These are phyloP conservation scores for Oscheius myriophilus DNA, from an alignment of 2,888 invertebrate species.

Conservation along the genomic window DNA sequence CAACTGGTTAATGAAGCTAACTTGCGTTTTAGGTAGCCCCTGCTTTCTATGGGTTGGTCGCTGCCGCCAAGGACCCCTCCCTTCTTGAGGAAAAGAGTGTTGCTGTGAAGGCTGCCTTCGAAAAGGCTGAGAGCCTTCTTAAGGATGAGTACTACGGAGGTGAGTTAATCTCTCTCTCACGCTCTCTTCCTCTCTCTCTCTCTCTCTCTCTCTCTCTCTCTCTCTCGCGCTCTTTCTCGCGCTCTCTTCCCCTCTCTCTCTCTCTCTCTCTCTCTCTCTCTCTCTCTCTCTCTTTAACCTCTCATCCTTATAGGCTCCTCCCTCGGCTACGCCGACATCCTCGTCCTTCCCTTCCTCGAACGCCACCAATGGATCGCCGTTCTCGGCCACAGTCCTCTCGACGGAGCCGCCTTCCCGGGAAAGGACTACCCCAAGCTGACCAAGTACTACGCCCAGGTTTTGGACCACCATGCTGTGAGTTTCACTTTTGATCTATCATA, in stretches of 20 bases:
- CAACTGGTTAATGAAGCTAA: not conserved
- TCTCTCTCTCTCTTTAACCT: slow-evolving; percentile 4
- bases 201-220: slow-evolving; percentile 4
- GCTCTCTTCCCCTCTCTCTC: not conserved
- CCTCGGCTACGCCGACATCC: slow-evolving; percentile 51
- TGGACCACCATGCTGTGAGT: slow-evolving; percentile 40
- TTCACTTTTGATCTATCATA: not conserved
- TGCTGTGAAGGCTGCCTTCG: slow-evolving; percentile 44
- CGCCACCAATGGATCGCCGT: slow-evolving; percentile 42
- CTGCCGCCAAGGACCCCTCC: slow-evolving; percentile 33
- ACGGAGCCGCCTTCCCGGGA: slow-evolving; percentile 39
- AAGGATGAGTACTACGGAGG: slow-evolving; percentile 53
- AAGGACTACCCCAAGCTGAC: slow-evolving; percentile 47
- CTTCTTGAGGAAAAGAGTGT: slow-evolving; percentile 38
- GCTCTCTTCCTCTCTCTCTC: no score
- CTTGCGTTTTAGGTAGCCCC: slow-evolving; percentile 25
- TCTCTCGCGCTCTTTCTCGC: no score
- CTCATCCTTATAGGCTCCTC: not conserved
- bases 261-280: no score
- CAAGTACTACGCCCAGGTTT: slow-evolving; percentile 39
- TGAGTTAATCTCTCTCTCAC: slow-evolving; percentile 1
- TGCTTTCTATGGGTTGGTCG: slow-evolving; percentile 34
- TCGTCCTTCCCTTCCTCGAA: slow-evolving; percentile 60
- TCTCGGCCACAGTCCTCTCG: slow-evolving; percentile 35
- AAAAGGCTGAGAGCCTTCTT: slow-evolving; percentile 49